phyloP scores from a whole-genome alignment of 2,797 vertebrate species.

The Tarsius wallacei region DNA sequence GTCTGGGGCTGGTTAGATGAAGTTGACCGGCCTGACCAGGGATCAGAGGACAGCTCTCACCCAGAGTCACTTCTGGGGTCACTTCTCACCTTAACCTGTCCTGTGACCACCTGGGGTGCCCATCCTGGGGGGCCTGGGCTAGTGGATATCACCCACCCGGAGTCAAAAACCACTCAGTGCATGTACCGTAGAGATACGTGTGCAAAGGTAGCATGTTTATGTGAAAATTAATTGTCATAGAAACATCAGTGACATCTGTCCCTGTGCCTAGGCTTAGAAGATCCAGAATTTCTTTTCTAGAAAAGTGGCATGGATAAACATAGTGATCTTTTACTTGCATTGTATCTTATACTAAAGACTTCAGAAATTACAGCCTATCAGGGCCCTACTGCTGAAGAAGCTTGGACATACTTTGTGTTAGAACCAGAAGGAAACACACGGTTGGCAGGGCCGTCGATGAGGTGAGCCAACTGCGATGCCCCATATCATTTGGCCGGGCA shows the following conservation, averaged over 20 bases:
- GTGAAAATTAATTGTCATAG: background rate
- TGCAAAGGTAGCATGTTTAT: background rate
- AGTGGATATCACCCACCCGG: background rate
- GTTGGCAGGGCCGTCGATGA: too few species aligned
- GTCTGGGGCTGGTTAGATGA: background rate
- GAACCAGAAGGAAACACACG: background rate
- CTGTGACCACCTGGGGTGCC: too few species aligned
- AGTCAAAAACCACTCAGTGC: background rate
- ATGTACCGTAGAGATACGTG: background rate
- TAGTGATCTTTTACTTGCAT: background rate
- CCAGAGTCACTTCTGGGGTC: background rate
- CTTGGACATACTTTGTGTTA: background rate
- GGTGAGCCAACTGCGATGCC: background rate
- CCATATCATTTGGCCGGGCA: fast-evolving
- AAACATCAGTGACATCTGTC: background rate
- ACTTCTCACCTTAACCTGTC: background rate
- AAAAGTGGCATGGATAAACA: slow-evolving; percentile 21
- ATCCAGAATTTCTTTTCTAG: background rate
- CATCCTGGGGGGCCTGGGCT: background rate
- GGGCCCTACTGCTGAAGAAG: background rate
- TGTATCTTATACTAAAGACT: background rate
- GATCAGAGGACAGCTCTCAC: background rate
- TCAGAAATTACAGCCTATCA: background rate
- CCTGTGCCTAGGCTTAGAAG: background rate
- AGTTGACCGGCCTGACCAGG: background rate